Conservation (phyloP, 2,797 vertebrate genomes). For the Labroides dimidiatus region DNA sequence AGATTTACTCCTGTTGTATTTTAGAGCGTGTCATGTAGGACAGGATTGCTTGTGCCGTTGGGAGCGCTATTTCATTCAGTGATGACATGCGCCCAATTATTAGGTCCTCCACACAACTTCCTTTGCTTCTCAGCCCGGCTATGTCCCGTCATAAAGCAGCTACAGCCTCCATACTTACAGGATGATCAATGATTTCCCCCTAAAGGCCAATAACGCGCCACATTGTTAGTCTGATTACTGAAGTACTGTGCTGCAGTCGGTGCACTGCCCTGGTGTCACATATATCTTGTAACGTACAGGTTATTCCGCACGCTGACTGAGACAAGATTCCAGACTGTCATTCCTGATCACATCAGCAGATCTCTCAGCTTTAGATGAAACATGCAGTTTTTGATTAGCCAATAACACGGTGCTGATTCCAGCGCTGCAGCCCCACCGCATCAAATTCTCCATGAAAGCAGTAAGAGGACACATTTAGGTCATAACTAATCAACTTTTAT, state of each 20-base stretch:
- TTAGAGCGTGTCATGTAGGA: conserved; percentile 68
- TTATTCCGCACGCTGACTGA: conserved; percentile 9
- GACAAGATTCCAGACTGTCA: conserved; percentile 17
- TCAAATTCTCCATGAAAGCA: conserved; percentile 47
- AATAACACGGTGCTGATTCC: conserved; percentile 17
- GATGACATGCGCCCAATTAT: conserved; percentile 77
- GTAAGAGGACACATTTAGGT: conserved; percentile 80
- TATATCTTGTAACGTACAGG: conserved; percentile 31
- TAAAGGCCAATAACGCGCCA: conserved; percentile 61
- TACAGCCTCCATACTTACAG: conserved; percentile 44
- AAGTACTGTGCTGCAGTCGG: conserved; percentile 21
- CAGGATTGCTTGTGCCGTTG: conserved; percentile 60
- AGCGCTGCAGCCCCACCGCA: neutral
- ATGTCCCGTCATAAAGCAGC: conserved; percentile 68
- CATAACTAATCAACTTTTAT: conserved; percentile 84
- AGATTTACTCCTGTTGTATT: conserved; percentile 76
- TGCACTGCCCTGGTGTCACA: conserved; percentile 36
- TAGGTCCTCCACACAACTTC: conserved; percentile 68
- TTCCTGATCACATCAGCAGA: conserved; percentile 17
- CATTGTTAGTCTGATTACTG: conserved; percentile 65
- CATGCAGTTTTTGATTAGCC: conserved; percentile 38
- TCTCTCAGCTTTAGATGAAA: conserved; percentile 23
- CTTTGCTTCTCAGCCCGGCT: conserved; percentile 57
- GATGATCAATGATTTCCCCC: conserved; percentile 70
- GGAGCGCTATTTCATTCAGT: conserved; percentile 76